Evolutionary conservation across 2,113 vertebrate genomes (phyloP).

Genomic region (Notarius quadriscutis): DNA sequence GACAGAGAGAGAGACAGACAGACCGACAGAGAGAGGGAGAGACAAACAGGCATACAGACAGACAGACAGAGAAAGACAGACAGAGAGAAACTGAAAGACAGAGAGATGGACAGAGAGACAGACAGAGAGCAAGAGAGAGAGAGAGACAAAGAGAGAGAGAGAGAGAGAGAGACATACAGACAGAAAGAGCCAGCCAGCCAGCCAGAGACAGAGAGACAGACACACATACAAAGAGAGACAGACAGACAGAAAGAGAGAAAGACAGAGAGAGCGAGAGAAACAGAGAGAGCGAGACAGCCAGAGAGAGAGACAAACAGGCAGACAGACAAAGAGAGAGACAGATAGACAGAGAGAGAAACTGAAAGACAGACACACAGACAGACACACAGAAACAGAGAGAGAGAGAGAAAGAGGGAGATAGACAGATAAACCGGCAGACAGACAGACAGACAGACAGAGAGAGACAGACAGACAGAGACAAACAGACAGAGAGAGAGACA

Average conservation of each 20-base stretch:
- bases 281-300: too few species aligned
- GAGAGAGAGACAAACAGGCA: too few species aligned
- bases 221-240: background rate
- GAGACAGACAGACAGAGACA: background rate
- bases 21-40: background rate
- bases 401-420: background rate
- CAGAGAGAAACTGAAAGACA: too few species aligned
- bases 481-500: background rate
- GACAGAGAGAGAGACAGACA: too few species aligned
- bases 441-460: background rate
- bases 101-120: background rate
- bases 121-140: background rate
- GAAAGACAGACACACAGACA: background rate
- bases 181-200: background rate
- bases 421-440: too few species aligned
- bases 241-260: background rate
- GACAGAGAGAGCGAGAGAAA: background rate
- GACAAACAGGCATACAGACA: background rate
- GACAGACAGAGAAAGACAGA: background rate
- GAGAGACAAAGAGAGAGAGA: background rate
- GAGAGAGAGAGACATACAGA: background rate
- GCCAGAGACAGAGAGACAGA: background rate
- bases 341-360: background rate
- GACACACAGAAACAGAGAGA: rapidly evolving
- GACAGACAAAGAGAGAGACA: background rate